phyloP scores from a whole-genome alignment of 1,140 invertebrate species.

The Rhynchophorus ferrugineus region DNA sequence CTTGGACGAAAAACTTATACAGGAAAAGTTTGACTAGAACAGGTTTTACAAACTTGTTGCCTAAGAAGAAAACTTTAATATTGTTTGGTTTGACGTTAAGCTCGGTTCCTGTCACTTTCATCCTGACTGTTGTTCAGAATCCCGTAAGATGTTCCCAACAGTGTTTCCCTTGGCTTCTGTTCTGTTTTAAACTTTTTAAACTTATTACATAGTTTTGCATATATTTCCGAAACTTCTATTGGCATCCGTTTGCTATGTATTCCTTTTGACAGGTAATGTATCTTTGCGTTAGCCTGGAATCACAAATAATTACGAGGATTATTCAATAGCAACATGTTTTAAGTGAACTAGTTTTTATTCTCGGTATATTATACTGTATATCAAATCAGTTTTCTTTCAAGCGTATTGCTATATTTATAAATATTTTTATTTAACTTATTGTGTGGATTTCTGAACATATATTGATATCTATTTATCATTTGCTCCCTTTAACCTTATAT shows the following conservation, averaged over 20 bases:
- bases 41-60: constrained; percentile 36
- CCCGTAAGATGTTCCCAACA: constrained; percentile 36
- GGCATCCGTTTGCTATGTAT: constrained; percentile 9
- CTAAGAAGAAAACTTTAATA: constrained; percentile 43
- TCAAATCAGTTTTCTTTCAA: too few species aligned
- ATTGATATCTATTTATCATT: too few species aligned
- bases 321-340: too few species aligned
- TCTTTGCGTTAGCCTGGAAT: constrained; percentile 1
- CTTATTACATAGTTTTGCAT: constrained; percentile 37
- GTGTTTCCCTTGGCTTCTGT: constrained; percentile 34
- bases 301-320: too few species aligned
- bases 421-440: too few species aligned
- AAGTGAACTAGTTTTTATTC: too few species aligned
- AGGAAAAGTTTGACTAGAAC: constrained; percentile 38
- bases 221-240: constrained; percentile 22
- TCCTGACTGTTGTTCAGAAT: constrained; percentile 37
- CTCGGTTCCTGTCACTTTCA: constrained; percentile 42
- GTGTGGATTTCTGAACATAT: too few species aligned
- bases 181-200: constrained; percentile 36
- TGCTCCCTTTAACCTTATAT: too few species aligned
- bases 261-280: constrained; percentile 7
- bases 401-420: too few species aligned
- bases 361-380: too few species aligned
- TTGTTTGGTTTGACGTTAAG: constrained; percentile 43
- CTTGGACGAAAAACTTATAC: constrained; percentile 38